Evolutionary conservation across 2,797 vertebrate genomes (phyloP).

Genomic region (Alauda arvensis): DNA sequence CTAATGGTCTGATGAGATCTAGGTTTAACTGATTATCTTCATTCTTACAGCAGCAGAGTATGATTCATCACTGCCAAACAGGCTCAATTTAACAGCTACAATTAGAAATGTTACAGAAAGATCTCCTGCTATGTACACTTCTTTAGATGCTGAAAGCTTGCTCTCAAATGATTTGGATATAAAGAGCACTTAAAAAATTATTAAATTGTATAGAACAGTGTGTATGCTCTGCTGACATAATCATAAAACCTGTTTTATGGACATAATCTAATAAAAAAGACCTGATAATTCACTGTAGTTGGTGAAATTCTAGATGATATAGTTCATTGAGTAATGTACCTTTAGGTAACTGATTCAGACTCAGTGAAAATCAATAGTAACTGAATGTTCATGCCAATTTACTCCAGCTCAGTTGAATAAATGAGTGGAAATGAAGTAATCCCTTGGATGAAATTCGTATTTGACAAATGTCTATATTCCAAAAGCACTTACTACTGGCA

Average conservation of each 20-base stretch:
- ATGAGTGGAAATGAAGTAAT: conserved; percentile 9
- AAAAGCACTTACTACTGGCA: background rate
- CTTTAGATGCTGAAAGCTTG: conserved; percentile 1
- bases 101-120: background rate
- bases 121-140: background rate
- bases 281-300: conserved; percentile 13
- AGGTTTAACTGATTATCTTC: background rate
- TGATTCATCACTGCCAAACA: background rate
- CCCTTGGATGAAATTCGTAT: background rate
- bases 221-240: background rate
- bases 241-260: background rate
- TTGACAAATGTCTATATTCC: conserved; percentile 11
- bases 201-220: background rate
- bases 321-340: background rate
- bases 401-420: background rate
- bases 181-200: conserved; percentile 40
- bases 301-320: conserved; percentile 20
- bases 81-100: background rate
- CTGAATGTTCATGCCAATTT: conserved; percentile 19
- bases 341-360: conserved; percentile 19
- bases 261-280: conserved; percentile 23
- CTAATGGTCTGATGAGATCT: background rate
- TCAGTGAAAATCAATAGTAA: conserved; percentile 51
- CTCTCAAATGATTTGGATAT: background rate
- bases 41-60: background rate